These are phyloP conservation scores for Buphagus erythrorhynchus DNA, from an alignment of 2,797 vertebrate species.

Conservation along the genomic window DNA sequence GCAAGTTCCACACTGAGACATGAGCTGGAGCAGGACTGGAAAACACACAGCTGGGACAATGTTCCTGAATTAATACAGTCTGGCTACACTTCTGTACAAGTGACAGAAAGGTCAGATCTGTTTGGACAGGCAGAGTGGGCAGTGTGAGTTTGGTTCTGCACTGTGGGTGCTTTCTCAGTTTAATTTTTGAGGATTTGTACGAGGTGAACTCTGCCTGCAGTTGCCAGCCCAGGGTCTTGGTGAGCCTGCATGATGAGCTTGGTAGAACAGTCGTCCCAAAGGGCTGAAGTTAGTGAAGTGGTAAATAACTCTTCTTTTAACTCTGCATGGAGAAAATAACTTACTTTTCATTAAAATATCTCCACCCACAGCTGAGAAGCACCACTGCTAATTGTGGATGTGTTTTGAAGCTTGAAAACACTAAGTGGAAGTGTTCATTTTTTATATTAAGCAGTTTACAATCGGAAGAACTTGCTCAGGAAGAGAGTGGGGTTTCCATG, in stretches of 20 bases:
- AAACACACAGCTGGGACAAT: background rate
- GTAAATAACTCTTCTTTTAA: background rate
- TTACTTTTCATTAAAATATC: background rate
- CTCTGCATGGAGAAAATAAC: background rate
- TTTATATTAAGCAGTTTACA: background rate
- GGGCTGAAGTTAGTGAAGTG: background rate
- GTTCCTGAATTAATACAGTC: background rate
- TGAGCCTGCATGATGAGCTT: background rate
- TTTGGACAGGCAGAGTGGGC: background rate
- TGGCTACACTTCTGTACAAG: accelerated
- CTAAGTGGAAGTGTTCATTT: background rate
- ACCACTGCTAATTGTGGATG: background rate
- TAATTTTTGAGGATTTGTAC: background rate
- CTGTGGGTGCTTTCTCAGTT: background rate
- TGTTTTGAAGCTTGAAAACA: background rate
- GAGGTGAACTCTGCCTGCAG: background rate
- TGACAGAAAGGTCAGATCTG: background rate
- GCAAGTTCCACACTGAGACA: background rate
- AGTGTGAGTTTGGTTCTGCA: background rate
- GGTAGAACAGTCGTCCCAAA: background rate
- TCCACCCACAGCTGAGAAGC: background rate
- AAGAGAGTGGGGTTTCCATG: background rate
- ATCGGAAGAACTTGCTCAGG: background rate
- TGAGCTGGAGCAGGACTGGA: background rate
- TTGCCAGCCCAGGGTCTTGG: background rate